Evolutionary conservation across 2,888 invertebrate genomes (phyloP).

Genomic region (Nyleta sp.): DNA sequence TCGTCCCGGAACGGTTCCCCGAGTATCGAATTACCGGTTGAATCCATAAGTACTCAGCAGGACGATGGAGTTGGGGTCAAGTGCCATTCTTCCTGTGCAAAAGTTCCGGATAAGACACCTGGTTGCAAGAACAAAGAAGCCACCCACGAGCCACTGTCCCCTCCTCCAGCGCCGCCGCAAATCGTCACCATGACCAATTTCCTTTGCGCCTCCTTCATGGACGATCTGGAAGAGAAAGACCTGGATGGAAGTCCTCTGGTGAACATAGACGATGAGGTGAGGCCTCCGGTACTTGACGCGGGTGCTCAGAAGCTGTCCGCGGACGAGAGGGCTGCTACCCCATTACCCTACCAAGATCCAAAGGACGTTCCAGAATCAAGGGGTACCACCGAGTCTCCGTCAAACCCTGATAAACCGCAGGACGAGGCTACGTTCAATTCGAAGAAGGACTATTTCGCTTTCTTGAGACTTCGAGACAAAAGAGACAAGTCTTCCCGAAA

Average conservation of each 20-base stretch:
- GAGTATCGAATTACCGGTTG: not conserved
- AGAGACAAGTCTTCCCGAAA: conserved; percentile 14
- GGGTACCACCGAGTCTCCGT: no score
- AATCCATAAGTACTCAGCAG: no score
- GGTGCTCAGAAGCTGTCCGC: not conserved
- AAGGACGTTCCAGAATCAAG: no score
- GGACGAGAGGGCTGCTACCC: no score
- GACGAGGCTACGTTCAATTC: no score
- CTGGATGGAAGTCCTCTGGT: conserved; percentile 72
- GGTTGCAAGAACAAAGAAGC: not conserved
- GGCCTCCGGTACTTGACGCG: no score
- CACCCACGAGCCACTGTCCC: conserved; percentile 44
- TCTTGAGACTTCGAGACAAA: not conserved
- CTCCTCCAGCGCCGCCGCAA: conserved; percentile 43
- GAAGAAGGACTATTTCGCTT: not conserved
- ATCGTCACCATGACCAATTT: conserved; percentile 55
- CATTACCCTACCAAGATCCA: no score
- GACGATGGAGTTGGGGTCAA: no score
- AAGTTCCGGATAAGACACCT: no score
- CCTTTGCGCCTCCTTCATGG: conserved; percentile 63
- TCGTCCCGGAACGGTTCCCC: not conserved
- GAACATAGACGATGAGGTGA: conserved; percentile 63
- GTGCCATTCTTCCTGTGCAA: no score
- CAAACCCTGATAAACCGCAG: no score
- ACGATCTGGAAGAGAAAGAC: conserved; percentile 72